Conservation (phyloP, 2,113 vertebrate genomes). For the Dasyprocta punctata region DNA sequence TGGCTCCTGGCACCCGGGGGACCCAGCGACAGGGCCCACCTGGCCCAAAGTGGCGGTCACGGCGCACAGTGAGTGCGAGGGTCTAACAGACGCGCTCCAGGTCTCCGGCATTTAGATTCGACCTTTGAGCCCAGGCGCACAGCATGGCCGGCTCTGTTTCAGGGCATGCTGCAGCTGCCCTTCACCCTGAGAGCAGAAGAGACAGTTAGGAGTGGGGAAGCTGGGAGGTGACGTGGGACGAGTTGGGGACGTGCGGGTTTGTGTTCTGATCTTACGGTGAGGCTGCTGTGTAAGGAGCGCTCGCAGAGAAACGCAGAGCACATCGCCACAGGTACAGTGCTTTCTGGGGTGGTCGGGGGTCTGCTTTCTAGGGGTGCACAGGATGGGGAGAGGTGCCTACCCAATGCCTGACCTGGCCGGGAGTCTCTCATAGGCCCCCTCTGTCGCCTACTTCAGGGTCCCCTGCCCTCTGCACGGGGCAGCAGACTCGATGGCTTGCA, state of each 20-base stretch:
- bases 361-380: background rate
- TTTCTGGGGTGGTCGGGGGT: background rate
- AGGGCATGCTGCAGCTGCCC: rapidly evolving
- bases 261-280: background rate
- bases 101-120: background rate
- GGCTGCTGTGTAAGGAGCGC: background rate
- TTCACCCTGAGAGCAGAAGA: background rate
- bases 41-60: background rate
- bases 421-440: rapidly evolving
- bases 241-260: rapidly evolving
- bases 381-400: background rate
- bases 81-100: rapidly evolving
- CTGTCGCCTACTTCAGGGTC: rapidly evolving
- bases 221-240: background rate
- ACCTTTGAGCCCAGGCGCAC: background rate
- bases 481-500: rapidly evolving
- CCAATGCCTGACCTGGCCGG: background rate
- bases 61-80: background rate
- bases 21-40: background rate
- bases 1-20: background rate
- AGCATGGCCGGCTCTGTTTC: too few relatives aligned
- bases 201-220: too few relatives aligned
- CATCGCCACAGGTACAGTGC: background rate
- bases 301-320: background rate
- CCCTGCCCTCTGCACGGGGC: background rate